Conservation (phyloP, 1,140 invertebrate species). For the Ostrea edulis region DNA sequence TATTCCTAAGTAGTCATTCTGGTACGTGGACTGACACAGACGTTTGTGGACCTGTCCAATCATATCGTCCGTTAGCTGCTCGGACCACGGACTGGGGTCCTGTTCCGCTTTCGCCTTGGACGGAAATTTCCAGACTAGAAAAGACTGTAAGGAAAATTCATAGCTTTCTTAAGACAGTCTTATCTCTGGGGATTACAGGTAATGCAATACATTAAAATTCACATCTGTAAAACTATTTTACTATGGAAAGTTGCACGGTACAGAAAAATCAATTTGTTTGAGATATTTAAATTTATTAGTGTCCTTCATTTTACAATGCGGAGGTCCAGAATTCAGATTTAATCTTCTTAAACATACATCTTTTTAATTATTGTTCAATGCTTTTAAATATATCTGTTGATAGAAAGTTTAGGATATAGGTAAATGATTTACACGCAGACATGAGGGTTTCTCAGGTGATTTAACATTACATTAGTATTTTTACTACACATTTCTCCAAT, state of each 20-base stretch:
- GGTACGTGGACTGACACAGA: slow-evolving; percentile 72
- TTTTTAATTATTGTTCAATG: neutral
- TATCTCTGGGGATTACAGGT: neutral
- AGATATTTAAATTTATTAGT: neutral
- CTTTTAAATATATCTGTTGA: neutral
- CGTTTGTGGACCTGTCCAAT: slow-evolving; percentile 72
- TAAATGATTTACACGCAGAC: too few species aligned
- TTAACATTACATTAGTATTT: too few species aligned
- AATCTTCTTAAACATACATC: neutral
- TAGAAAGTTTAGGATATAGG: too few species aligned
- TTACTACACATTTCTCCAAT: too few species aligned
- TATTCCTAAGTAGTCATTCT: slow-evolving; percentile 73
- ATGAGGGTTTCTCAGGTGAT: too few species aligned
- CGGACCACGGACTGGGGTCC: slow-evolving; percentile 59
- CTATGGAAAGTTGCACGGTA: neutral
- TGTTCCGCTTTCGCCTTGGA: slow-evolving; percentile 52
- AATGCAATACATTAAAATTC: neutral
- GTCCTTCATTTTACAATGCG: neutral
- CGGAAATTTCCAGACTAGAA: slow-evolving; percentile 75
- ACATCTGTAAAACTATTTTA: neutral
- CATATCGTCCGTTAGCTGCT: slow-evolving; percentile 72
- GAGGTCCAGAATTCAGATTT: neutral
- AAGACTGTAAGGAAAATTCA: slow-evolving; percentile 63
- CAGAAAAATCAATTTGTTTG: neutral
- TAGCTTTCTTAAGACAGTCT: neutral